These are phyloP conservation scores for Pseudolaguvia tuberculata DNA, from an alignment of 2,113 vertebrate genomes.

Conservation along the genomic window DNA sequence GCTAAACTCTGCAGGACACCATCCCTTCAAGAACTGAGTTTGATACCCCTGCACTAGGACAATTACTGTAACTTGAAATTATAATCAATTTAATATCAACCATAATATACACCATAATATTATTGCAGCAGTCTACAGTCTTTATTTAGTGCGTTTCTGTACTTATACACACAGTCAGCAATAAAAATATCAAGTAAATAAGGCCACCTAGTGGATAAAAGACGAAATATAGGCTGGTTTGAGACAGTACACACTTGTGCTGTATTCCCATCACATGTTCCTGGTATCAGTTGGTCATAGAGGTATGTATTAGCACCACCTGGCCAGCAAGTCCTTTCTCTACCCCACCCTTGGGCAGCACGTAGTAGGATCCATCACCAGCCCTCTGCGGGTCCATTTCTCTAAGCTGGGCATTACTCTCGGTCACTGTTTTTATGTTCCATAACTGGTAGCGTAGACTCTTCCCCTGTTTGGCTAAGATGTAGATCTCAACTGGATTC, in stretches of 20 bases:
- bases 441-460: constrained; percentile 83
- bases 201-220: constrained; percentile 39
- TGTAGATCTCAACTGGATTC: constrained; percentile 50
- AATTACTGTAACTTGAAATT: background rate
- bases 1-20: too few species aligned
- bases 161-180: background rate
- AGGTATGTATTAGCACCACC: constrained; percentile 69
- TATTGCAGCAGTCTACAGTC: background rate
- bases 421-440: constrained; percentile 65
- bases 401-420: constrained; percentile 80
- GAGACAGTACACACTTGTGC: background rate
- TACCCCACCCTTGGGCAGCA: constrained; percentile 76
- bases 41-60: too few species aligned
- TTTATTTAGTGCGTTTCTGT: too few species aligned
- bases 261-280: background rate
- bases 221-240: background rate
- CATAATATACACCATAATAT: background rate
- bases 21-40: too few species aligned
- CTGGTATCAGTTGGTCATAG: constrained; percentile 14
- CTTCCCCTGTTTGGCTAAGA: constrained; percentile 84
- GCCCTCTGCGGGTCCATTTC: constrained; percentile 74
- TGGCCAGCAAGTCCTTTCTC: constrained; percentile 75
- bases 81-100: too few species aligned
- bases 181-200: constrained; percentile 11
- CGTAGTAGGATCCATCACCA: constrained; percentile 67